Conservation (phyloP, 2,797 vertebrate species). For the Takifugu ocellatus region DNA sequence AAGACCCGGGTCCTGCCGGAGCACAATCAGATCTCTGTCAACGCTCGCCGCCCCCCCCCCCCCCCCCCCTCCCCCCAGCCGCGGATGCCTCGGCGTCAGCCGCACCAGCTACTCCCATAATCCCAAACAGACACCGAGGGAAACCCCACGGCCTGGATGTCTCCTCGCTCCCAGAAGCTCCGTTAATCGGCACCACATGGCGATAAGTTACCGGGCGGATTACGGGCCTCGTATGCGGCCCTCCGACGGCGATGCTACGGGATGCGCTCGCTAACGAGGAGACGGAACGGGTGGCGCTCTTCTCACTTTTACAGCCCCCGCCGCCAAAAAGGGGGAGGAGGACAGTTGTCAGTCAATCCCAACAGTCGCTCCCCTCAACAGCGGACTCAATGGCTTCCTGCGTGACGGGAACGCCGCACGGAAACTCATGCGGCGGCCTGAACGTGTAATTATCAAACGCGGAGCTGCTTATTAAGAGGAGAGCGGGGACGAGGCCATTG, state of each 20-base stretch:
- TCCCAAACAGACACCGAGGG: constrained; percentile 80
- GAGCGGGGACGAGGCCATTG: constrained; percentile 70
- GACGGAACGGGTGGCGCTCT: constrained; percentile 66
- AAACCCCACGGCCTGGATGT: constrained; percentile 74
- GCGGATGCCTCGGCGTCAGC: constrained; percentile 73
- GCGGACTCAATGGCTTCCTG: constrained; percentile 71
- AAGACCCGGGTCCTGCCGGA: constrained; percentile 51
- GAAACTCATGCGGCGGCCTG: constrained; percentile 67
- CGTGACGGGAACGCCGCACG: constrained; percentile 63
- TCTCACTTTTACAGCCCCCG: constrained; percentile 68
- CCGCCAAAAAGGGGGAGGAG: constrained; percentile 47
- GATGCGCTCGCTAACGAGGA: constrained; percentile 62
- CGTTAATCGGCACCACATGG: constrained; percentile 80
- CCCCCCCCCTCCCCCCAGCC: constrained; percentile 45
- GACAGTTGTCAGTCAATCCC: constrained; percentile 71
- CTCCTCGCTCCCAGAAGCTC: constrained; percentile 73
- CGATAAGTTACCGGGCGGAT: constrained; percentile 77
- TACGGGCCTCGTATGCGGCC: constrained; percentile 78
- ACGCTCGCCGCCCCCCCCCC: constrained; percentile 45
- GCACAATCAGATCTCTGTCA: constrained; percentile 66
- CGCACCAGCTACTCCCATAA: constrained; percentile 78
- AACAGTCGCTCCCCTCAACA: constrained; percentile 62
- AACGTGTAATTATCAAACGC: constrained; percentile 78
- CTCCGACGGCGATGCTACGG: constrained; percentile 61
- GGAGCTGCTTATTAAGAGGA: constrained; percentile 77